A percentile compares a stretch with the other conserved stretches of the same genome.
Conservation (phyloP, 2,888 invertebrate species). For the Campoplex nolae region DNA sequence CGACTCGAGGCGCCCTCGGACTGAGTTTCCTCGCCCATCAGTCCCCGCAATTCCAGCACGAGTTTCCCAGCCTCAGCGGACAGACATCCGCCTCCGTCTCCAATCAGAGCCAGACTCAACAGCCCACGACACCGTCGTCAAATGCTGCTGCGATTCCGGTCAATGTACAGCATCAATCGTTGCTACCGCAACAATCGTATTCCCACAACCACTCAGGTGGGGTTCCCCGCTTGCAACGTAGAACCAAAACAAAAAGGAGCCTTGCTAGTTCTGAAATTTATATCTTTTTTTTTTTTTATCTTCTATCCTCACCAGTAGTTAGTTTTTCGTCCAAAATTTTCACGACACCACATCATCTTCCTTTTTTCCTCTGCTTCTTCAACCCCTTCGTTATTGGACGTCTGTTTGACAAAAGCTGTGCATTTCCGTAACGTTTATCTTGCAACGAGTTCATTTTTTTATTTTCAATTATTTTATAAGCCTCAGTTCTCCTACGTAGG, state of each 20-base stretch:
- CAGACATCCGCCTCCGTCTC: slow-evolving; percentile 79
- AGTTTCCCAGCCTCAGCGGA: slow-evolving; percentile 93
- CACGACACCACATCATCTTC: slow-evolving; percentile 23
- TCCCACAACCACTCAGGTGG: slow-evolving; percentile 82
- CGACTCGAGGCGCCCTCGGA: slow-evolving; percentile 84
- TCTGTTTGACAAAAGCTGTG: slow-evolving; percentile 44
- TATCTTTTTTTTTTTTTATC: slow-evolving; percentile 48
- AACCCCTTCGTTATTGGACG: neutral
- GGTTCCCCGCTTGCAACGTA: slow-evolving; percentile 72
- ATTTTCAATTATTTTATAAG: slow-evolving; percentile 14
- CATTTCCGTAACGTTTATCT: slow-evolving; percentile 49
- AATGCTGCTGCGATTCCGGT: slow-evolving; percentile 76
- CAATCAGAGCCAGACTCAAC: slow-evolving; percentile 79
- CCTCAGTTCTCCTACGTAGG: slow-evolving; percentile 58
- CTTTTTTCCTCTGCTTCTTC: slow-evolving; percentile 41
- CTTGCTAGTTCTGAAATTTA: slow-evolving; percentile 63
- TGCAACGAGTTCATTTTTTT: slow-evolving; percentile 23
- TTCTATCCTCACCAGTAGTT: slow-evolving; percentile 46
- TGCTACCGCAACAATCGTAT: slow-evolving; percentile 84
- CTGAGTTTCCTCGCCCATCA: slow-evolving; percentile 87
- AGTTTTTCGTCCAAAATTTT: slow-evolving; percentile 15
- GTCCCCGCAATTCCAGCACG: slow-evolving; percentile 97
- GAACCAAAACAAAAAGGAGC: slow-evolving; percentile 52
- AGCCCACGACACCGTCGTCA: slow-evolving; percentile 78
- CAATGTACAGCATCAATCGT: slow-evolving; percentile 81